Conservation (phyloP, 1,140 invertebrate genomes). For the Anoplolepis gracilipes region DNA sequence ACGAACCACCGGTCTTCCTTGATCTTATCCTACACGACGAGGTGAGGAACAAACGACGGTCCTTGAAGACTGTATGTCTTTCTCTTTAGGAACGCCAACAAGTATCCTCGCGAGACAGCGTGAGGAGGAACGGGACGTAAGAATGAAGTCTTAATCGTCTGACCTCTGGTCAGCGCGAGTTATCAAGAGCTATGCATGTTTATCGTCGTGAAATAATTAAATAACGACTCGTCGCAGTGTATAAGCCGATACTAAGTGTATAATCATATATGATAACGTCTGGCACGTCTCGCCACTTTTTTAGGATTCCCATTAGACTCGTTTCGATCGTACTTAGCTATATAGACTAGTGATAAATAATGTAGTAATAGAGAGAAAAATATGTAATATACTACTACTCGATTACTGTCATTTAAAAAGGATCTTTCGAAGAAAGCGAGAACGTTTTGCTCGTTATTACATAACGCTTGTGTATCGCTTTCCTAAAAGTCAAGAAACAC, state of each 20-base stretch:
- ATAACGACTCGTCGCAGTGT: slow-evolving; percentile 76
- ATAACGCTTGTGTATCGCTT: not conserved
- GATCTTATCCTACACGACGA: slow-evolving; percentile 36
- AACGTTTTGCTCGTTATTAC: not conserved
- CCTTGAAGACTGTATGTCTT: slow-evolving; percentile 61
- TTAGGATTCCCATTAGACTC: slow-evolving; percentile 39
- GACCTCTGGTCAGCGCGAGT: slow-evolving; percentile 75
- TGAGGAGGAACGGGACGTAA: slow-evolving; percentile 57
- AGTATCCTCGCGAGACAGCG: slow-evolving; percentile 59
- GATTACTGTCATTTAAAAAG: no score
- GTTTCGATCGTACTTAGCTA: slow-evolving; percentile 19
- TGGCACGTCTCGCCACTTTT: slow-evolving; percentile 43
- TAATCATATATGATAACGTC: slow-evolving; percentile 76
- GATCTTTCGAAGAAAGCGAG: not conserved
- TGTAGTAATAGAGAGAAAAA: slow-evolving; percentile 24
- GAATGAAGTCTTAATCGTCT: slow-evolving; percentile 78
- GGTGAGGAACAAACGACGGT: slow-evolving; percentile 46
- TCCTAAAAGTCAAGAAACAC: slow-evolving; percentile 11
- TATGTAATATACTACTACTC: not conserved
- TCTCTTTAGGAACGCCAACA: slow-evolving; percentile 36
- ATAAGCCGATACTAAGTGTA: slow-evolving; percentile 76
- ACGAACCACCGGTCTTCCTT: slow-evolving; percentile 68
- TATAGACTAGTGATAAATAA: slow-evolving; percentile 9
- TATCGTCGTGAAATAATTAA: slow-evolving; percentile 81
- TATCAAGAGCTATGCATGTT: slow-evolving; percentile 69